Conservation (phyloP, 1,140 invertebrate genomes). For the Zeugodacus cucurbitae region DNA sequence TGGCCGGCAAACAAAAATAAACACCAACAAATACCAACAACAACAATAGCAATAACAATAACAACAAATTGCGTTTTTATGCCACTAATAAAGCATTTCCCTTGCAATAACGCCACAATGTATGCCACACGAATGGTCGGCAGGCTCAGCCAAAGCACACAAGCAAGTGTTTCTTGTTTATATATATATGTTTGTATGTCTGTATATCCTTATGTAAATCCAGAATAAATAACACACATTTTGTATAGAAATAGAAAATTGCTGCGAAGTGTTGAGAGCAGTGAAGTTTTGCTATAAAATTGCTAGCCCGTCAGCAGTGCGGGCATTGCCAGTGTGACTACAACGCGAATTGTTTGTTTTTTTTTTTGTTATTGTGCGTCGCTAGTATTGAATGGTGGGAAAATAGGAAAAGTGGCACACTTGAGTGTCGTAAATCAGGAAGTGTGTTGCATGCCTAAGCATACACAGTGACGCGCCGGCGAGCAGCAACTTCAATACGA, state of each 20-base stretch:
- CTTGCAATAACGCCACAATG: neutral
- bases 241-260: neutral
- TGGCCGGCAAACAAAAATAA: neutral
- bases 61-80: conserved; percentile 29
- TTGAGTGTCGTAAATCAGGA: conserved; percentile 33
- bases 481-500: neutral
- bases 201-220: neutral
- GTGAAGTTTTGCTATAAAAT: neutral
- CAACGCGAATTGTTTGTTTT: neutral
- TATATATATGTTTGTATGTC: neutral
- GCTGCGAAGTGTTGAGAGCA: neutral
- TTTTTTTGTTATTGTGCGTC: conserved; percentile 7
- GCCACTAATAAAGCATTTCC: conserved; percentile 32
- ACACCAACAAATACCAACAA: neutral
- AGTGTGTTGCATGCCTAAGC: conserved; percentile 31
- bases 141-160: neutral
- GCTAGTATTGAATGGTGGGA: neutral
- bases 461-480: neutral
- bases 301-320: neutral
- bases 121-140: neutral
- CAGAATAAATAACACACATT: neutral
- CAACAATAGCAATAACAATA: neutral
- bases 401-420: conserved; percentile 18
- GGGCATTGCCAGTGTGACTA: neutral
- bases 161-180: neutral